Base-by-base conservation (phyloP, 1,140 invertebrate genomes). In the Neodiprion virginianus region DNA sequence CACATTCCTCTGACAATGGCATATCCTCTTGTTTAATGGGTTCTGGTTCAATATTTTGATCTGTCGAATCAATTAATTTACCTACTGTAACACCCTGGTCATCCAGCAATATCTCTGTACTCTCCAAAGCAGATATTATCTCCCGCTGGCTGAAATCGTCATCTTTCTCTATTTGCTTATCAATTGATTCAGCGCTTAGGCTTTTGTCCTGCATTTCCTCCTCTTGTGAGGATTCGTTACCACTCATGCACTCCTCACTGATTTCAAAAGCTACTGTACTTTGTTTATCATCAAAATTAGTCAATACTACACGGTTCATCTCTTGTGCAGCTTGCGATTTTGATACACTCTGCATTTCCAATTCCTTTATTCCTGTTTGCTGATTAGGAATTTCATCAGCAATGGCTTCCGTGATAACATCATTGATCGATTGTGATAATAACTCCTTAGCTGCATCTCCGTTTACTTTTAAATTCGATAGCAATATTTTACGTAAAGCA, bases 401-500 rank as follows among this genome's bases (percentile, higher is more conserved):
- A 53, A 81, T 74, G 67, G 49, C 74, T 65, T 76, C 73, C 23
- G 72, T 76, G 48, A 79, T 77, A 47, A 69, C 75, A 23, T 68
- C 73, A 53, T 72, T 74, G 12, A 75, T 72, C 12, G 76, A 78
- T 71, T 78, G 66, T 21, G 66, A 74, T 49, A 72, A 23, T 12
- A 7, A 14, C 12, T 75, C 71, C 69, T 73, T 53, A 48, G 74
- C 76, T 11, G 68, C 65, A 70, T 67, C 67, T 69, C 67, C 9
- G 11, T 73, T 74, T 8, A 68, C 61, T 28, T n/a, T n/a, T 11
- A 48, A 14, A n/a, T 74, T 75, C 0, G 77, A 40, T 28, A 78
- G 73, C 5, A 81, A 48, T 68, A 79, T 69, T 40, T 79, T 65
- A 69, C 81, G 79, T 49, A 86, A 78, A 74, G 83, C 85, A 48